A percentile compares a stretch with the other conserved stretches of the same genome.
phyloP scores from a whole-genome alignment of 2,797 vertebrate genomes.

The Sarcoramphus papa region DNA sequence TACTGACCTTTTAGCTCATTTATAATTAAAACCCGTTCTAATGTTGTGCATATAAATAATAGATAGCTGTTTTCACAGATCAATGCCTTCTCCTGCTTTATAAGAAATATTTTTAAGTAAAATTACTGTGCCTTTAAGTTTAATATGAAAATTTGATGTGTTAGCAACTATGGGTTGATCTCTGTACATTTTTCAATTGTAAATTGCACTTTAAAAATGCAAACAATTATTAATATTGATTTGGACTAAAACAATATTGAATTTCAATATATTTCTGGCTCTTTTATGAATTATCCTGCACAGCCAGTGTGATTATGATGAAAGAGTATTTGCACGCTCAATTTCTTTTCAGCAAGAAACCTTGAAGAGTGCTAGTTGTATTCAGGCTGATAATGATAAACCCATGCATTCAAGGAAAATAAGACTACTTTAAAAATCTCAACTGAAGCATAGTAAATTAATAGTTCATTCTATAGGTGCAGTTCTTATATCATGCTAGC shows the following conservation, averaged over 20 bases:
- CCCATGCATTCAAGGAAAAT: slow-evolving; percentile 37
- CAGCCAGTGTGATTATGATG: slow-evolving; percentile 75
- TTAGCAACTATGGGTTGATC: slow-evolving; percentile 69
- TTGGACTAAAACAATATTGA: slow-evolving; percentile 82
- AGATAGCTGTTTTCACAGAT: slow-evolving; percentile 66
- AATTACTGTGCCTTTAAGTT: slow-evolving; percentile 59
- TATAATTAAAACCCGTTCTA: slow-evolving; percentile 65
- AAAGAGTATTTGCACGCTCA: slow-evolving; percentile 74
- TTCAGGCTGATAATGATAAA: slow-evolving; percentile 62
- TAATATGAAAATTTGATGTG: slow-evolving; percentile 73
- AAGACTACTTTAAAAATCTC: slow-evolving; percentile 49
- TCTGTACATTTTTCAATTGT: slow-evolving; percentile 71
- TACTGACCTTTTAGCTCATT: slow-evolving; percentile 67
- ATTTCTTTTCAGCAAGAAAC: slow-evolving; percentile 74
- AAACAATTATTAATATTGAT: slow-evolving; percentile 87
- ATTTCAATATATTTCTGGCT: slow-evolving; percentile 77
- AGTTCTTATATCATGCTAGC: background rate
- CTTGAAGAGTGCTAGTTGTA: slow-evolving; percentile 50
- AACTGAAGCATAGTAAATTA: slow-evolving; percentile 35
- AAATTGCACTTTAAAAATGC: slow-evolving; percentile 78
- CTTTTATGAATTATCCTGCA: slow-evolving; percentile 77
- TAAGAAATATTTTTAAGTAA: slow-evolving; percentile 61
- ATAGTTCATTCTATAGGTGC: slow-evolving; percentile 33
- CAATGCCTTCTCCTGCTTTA: slow-evolving; percentile 42
- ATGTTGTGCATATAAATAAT: slow-evolving; percentile 68